These are phyloP conservation scores for Parazoanthus swiftii DNA, from an alignment of 92 coral and sea anemone genomes.

Conservation along the genomic window DNA sequence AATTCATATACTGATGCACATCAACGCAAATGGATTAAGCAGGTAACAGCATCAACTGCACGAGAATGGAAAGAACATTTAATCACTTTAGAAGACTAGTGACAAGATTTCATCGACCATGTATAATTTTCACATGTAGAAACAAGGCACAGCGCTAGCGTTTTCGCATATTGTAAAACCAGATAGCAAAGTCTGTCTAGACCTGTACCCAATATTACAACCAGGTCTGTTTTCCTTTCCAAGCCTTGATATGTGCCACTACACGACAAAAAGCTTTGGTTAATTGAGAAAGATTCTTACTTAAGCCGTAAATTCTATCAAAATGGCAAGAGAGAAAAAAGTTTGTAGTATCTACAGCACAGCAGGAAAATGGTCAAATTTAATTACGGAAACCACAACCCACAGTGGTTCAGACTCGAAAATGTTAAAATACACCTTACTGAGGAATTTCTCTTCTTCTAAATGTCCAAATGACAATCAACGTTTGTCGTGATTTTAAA, in stretches of 20 bases:
- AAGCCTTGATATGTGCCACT: background rate
- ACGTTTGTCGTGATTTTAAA: background rate
- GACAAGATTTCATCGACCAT: no score
- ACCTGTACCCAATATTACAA: background rate
- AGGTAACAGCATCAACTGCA: background rate
- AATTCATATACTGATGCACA: background rate
- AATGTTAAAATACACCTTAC: background rate
- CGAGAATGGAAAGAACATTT: background rate
- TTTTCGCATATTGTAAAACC: background rate
- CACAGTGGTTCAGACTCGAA: background rate
- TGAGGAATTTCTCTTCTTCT: background rate
- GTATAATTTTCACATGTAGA: no score
- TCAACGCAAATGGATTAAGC: no score
- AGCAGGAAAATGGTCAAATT: conserved; percentile 15
- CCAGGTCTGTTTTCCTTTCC: background rate
- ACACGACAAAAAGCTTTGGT: background rate
- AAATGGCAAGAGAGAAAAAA: background rate
- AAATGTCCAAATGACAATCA: background rate
- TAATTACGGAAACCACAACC: background rate
- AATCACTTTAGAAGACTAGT: background rate
- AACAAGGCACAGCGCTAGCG: background rate
- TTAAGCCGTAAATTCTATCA: background rate
- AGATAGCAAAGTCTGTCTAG: background rate
- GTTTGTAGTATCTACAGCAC: background rate
- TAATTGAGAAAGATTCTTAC: background rate